Base-by-base conservation (phyloP, 1,140 invertebrate species). In the Charaxes varanes region DNA sequence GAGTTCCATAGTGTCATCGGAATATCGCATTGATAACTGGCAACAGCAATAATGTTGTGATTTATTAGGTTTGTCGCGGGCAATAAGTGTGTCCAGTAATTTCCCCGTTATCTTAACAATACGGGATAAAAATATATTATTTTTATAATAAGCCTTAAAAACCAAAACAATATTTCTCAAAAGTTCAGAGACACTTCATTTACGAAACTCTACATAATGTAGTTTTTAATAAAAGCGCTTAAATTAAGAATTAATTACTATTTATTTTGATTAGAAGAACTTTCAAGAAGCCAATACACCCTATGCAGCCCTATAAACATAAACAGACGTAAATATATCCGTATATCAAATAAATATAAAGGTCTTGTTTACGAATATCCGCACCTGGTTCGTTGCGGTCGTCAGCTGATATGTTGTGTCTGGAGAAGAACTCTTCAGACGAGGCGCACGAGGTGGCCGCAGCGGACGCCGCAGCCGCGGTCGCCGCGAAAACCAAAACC, bases 341-440 rank as follows among this genome's bases (percentile, higher is more conserved):
- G 7, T 15, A n/a, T 3, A 31, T 14, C 2, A 12, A 31, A 12
- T 27, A 33, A 12, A 11, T 3, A 31, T 23, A 4, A 15, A 16
- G 30, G 11, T 15, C 18, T 32, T 62, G 52, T 64, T 61, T 68
- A 62, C 33, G 46, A 53, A 53, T 30, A 60, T 50, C 55, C 65
- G 63, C 68, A 83, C 78, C 76, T 83, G 76, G 65, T 61, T 66
- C 59, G 28, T 68, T 47, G 50, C 59, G 64, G 54, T 73, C 70
- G 61, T 74, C 72, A 77, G 72, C 76, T 80, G 78, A 65, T 65
- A 65, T 49, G 50, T 83, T 80, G 59, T 80, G 67, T 33, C 66
- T 66, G 32, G 53, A 45, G 58, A 83, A 71, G 66, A 68, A 80
- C 42, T 70, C 53, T 32, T 73, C 63, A 15, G 68, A 40, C 18